A percentile compares a stretch with the other conserved stretches of the same genome.
phyloP scores from a whole-genome alignment of 2,888 invertebrate species.

The Empis stercorea region DNA sequence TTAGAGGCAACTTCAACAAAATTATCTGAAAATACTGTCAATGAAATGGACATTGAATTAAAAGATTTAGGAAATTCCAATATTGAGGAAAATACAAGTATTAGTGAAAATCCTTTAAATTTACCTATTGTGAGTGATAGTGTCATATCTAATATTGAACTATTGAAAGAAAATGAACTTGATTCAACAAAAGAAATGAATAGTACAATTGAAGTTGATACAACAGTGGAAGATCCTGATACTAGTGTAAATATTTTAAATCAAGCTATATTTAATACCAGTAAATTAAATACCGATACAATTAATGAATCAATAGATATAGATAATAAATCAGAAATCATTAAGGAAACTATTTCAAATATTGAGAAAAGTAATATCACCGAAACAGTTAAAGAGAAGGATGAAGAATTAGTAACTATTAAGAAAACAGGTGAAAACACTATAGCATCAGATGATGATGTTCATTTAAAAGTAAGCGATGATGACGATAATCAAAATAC shows the following conservation, averaged over 20 bases:
- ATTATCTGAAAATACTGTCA: background rate
- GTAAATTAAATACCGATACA: no score
- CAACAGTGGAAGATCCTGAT: no score
- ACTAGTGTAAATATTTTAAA: background rate
- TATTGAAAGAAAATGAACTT: no score
- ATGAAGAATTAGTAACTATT: background rate
- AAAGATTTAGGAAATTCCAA: background rate
- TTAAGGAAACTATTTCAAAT: no score
- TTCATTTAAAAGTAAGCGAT: background rate
- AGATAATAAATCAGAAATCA: no score
- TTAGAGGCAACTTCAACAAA: background rate
- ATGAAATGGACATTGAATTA: background rate
- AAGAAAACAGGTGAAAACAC: background rate
- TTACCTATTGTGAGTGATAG: background rate
- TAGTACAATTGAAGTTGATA: no score
- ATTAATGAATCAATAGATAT: no score
- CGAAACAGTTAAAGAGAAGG: no score
- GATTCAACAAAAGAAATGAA: no score
- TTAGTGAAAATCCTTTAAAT: background rate
- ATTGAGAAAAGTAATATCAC: no score
- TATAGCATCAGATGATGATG: background rate
- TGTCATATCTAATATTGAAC: background rate
- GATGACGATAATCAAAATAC: background rate
- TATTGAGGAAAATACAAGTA: background rate
- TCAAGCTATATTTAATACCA: background rate